Conservation (phyloP, 2,113 vertebrate species). For the Numenius arquata region DNA sequence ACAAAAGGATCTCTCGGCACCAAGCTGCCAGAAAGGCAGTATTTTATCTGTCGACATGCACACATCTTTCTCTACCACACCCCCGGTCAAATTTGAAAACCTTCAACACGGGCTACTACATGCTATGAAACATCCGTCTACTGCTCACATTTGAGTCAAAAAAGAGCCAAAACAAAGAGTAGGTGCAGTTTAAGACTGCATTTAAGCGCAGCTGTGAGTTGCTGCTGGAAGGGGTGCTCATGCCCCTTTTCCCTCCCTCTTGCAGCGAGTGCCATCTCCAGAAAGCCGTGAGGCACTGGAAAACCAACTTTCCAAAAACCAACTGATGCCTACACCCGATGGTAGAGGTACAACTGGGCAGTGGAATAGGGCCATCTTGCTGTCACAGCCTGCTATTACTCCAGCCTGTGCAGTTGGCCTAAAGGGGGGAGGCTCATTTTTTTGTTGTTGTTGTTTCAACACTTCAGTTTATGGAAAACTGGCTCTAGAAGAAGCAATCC, state of each 20-base stretch:
- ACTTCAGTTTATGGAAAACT: neutral
- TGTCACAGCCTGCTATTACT: neutral
- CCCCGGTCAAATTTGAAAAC: neutral
- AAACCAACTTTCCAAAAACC: neutral
- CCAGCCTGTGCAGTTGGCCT: neutral
- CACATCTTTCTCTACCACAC: neutral
- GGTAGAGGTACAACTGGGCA: neutral
- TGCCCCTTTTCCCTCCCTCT: neutral
- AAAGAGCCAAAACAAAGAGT: neutral
- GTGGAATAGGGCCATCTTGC: constrained; percentile 25
- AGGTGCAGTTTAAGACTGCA: neutral
- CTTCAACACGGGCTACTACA: neutral
- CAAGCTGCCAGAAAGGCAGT: neutral
- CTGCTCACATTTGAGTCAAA: neutral
- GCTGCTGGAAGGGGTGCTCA: neutral
- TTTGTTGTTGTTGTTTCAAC: neutral
- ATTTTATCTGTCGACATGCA: neutral
- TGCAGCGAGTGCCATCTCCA: neutral
- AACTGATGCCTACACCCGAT: neutral
- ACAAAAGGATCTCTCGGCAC: neutral
- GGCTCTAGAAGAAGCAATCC: neutral
- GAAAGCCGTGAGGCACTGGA: neutral
- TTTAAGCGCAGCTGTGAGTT: neutral
- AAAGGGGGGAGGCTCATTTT: rapidly evolving
- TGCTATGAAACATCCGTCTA: neutral